Percentiles rank a stretch among this genome's conserved stretches.
phyloP scores from a whole-genome alignment of 2,113 vertebrate species.

The Malurus alboscapulatus region DNA sequence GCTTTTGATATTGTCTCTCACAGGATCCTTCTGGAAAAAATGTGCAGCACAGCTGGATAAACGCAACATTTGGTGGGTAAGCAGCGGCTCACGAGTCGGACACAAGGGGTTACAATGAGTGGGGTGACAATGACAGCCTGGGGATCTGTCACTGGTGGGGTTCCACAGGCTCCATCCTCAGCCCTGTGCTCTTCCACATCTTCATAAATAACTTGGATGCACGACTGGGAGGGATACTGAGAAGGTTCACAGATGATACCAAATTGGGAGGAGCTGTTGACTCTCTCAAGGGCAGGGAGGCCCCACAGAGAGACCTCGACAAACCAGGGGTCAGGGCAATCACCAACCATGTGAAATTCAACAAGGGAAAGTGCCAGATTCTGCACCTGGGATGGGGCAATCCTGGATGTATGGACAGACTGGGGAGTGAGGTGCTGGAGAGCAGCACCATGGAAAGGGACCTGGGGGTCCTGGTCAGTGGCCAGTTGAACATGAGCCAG shows the following conservation, averaged over 20 bases:
- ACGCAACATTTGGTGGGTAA: background rate
- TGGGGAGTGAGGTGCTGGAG: too few species aligned
- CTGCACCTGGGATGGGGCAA: background rate
- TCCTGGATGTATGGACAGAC: too few species aligned
- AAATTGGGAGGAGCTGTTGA: background rate
- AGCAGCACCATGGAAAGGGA: background rate
- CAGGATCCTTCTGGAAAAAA: background rate
- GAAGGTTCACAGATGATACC: too few species aligned
- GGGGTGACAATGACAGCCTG: background rate
- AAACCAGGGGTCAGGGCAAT: background rate
- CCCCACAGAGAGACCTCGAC: background rate
- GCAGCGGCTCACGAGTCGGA: fast-evolving
- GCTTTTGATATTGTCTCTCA: background rate
- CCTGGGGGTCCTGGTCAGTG: background rate
- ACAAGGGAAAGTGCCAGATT: background rate
- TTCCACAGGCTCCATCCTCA: background rate
- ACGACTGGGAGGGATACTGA: background rate
- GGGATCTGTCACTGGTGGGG: background rate
- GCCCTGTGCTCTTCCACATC: background rate
- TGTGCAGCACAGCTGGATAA: background rate
- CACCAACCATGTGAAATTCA: background rate
- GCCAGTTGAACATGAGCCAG: background rate
- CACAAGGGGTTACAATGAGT: background rate
- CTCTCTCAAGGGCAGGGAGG: too few species aligned
- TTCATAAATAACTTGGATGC: background rate